Percentiles rank a stretch among this genome's conserved stretches.
These are phyloP conservation scores for Distichodus sexfasciatus DNA, from an alignment of 2,797 vertebrate genomes.

Conservation along the genomic window DNA sequence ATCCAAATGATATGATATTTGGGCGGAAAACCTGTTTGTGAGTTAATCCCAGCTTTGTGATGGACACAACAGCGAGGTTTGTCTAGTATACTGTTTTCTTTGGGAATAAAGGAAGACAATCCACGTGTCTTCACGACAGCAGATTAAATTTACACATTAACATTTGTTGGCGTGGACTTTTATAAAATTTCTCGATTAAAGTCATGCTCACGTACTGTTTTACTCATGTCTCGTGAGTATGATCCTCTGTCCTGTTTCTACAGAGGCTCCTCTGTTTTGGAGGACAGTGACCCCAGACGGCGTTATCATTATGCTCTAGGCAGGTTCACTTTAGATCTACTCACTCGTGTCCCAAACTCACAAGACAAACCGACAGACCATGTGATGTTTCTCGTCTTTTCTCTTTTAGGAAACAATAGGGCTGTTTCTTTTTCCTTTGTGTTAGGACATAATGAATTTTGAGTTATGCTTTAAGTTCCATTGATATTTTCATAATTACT, in stretches of 20 bases:
- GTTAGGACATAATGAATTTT: background rate
- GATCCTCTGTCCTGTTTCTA: conserved; percentile 1
- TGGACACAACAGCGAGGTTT: too few relatives aligned
- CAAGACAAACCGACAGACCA: background rate
- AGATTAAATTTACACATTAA: background rate
- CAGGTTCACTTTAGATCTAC: conserved; percentile 8
- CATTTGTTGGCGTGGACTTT: background rate
- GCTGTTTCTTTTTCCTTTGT: background rate
- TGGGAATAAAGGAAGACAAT: background rate
- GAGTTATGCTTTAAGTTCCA: too few relatives aligned
- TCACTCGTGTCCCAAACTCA: conserved; percentile 6
- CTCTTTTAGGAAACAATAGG: background rate
- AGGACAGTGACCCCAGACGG: background rate
- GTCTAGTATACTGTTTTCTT: too few relatives aligned
- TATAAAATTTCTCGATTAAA: background rate
- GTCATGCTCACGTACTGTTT: background rate
- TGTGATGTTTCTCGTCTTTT: background rate
- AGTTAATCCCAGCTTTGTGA: background rate
- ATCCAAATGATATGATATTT: too few relatives aligned
- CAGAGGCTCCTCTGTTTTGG: conserved; percentile 11
- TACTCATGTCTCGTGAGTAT: conserved; percentile 8
- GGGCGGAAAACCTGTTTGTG: too few relatives aligned
- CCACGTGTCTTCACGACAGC: background rate
- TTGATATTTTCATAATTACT: too few relatives aligned
- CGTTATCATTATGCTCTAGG: background rate